These are phyloP conservation scores for Malachius bipustulatus DNA, from an alignment of 2,888 invertebrate genomes.

Conservation along the genomic window DNA sequence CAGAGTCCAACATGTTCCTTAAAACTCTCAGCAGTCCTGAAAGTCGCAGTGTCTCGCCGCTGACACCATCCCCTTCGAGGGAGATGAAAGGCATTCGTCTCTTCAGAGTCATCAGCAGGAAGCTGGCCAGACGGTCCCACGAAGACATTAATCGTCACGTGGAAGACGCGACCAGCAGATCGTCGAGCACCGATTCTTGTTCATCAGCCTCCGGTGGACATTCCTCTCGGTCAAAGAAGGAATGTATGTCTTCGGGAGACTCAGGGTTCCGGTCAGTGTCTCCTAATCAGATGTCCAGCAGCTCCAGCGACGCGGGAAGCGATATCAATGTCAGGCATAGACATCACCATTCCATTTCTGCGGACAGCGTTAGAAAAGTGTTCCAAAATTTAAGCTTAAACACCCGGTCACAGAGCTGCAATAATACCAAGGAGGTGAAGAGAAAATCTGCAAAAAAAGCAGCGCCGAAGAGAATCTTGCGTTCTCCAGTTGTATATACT, in stretches of 20 bases:
- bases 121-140: constrained; percentile 44
- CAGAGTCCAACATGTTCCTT: too few relatives aligned
- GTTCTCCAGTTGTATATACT: constrained; percentile 67
- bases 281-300: constrained; percentile 41
- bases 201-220: constrained; percentile 32
- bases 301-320: constrained; percentile 52
- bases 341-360: constrained; percentile 38
- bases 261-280: constrained; percentile 32
- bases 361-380: constrained; percentile 56
- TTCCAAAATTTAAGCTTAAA: constrained; percentile 55
- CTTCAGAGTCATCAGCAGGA: constrained; percentile 52
- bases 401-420: constrained; percentile 53
- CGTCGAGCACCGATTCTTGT: constrained; percentile 37
- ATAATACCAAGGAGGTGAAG: constrained; percentile 35
- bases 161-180: constrained; percentile 38
- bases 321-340: constrained; percentile 41
- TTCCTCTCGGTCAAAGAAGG: constrained; percentile 24
- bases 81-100: constrained; percentile 50
- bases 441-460: constrained; percentile 44
- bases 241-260: constrained; percentile 24
- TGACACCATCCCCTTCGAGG: constrained; percentile 43
- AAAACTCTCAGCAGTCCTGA: constrained; percentile 24
- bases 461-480: constrained; percentile 61
- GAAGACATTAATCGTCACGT: constrained; percentile 38
- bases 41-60: constrained; percentile 34